Conservation (phyloP, 2,888 invertebrate species). For the Hyalella azteca region DNA sequence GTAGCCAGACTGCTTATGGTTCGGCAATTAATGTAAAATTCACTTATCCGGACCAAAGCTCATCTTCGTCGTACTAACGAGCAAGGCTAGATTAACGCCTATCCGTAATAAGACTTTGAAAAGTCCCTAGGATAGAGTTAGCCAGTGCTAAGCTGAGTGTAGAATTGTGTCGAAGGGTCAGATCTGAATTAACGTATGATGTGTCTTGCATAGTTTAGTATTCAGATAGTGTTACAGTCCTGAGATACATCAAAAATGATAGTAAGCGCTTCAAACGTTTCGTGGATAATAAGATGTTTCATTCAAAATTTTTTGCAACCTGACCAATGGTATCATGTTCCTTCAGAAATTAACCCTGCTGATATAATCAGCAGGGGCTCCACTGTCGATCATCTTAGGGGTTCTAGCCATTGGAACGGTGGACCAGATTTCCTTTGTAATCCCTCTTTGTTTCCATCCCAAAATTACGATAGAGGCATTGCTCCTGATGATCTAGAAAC, state of each 20-base stretch:
- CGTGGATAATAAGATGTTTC: slow-evolving; percentile 8
- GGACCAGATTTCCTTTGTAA: slow-evolving; percentile 19
- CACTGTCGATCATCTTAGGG: not conserved
- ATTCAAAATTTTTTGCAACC: not conserved
- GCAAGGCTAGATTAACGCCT: too few relatives aligned
- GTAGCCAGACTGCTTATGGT: too few relatives aligned
- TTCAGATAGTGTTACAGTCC: slow-evolving; percentile 30
- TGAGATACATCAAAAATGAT: slow-evolving; percentile 38
- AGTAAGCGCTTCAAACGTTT: slow-evolving; percentile 33
- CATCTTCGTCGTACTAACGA: too few relatives aligned
- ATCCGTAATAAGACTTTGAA: too few relatives aligned
- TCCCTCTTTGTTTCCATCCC: not conserved
- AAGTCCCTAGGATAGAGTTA: too few relatives aligned
- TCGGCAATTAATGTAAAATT: too few relatives aligned
- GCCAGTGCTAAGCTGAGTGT: too few relatives aligned
- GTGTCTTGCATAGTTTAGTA: too few relatives aligned
- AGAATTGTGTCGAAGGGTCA: too few relatives aligned
- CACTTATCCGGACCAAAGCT: too few relatives aligned
- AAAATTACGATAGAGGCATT: not conserved
- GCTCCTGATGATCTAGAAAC: not conserved
- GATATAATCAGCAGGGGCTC: not conserved
- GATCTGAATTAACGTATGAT: too few relatives aligned
- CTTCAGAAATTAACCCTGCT: slow-evolving; percentile 3
- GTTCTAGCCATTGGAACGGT: not conserved
- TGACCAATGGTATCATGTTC: slow-evolving; percentile 33